These are phyloP conservation scores for Pteromalus puparum DNA, from an alignment of 1,140 invertebrate species.

Conservation along the genomic window DNA sequence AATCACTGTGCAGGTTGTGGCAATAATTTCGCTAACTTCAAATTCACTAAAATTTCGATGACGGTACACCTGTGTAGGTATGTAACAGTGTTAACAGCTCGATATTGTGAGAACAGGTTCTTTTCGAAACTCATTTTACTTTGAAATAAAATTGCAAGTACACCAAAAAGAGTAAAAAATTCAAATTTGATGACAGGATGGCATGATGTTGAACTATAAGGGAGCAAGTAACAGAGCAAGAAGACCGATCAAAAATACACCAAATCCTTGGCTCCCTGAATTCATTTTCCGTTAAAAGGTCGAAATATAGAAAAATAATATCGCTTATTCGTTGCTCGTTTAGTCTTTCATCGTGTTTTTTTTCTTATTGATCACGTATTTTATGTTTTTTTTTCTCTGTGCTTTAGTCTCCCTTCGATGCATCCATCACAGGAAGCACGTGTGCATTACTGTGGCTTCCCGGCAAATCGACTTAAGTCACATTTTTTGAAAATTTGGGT, in stretches of 20 bases:
- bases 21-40: not conserved
- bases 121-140: not conserved
- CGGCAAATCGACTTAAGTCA: no score
- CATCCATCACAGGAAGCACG: not conserved
- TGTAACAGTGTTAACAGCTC: no score
- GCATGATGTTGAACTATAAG: not conserved
- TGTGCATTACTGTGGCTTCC: no score
- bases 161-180: not conserved
- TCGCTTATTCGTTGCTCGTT: conserved; percentile 53
- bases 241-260: conserved; percentile 2
- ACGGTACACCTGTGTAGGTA: no score
- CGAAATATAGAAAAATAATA: conserved; percentile 51
- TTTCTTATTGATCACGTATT: conserved; percentile 5
- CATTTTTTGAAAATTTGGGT: no score
- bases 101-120: no score
- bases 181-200: not conserved
- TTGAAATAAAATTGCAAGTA: not conserved
- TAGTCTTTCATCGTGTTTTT: conserved; percentile 41
- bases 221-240: not conserved
- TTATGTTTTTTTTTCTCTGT: conserved; percentile 30
- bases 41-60: not conserved
- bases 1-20: not conserved
- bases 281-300: not conserved
- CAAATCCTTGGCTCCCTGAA: not conserved
- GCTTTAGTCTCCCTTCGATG: not conserved